phyloP scores from a whole-genome alignment of 2,797 vertebrate genomes.

The Propithecus deckenii region DNA sequence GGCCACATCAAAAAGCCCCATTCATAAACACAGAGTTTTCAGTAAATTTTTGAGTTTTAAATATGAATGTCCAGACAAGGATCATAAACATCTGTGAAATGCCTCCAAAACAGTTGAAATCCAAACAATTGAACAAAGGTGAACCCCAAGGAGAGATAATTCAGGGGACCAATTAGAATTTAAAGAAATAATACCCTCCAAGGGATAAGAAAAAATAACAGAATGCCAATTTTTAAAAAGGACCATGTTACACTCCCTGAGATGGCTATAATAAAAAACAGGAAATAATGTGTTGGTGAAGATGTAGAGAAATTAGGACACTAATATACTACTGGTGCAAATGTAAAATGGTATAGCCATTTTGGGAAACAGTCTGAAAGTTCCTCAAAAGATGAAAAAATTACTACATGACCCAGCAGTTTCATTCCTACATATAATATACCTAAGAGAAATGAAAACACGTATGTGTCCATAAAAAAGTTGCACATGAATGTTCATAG shows the following conservation, averaged over 20 bases:
- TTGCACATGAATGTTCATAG: background rate
- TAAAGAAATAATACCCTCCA: background rate
- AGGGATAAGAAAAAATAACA: background rate
- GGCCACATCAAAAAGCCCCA: background rate
- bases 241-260: background rate
- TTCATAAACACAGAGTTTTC: background rate
- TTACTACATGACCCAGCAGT: background rate
- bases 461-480: background rate
- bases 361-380: background rate
- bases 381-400: background rate
- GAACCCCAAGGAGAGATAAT: background rate
- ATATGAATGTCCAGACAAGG: background rate
- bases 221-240: background rate
- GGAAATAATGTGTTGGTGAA: background rate
- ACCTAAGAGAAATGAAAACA: background rate
- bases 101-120: background rate
- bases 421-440: background rate
- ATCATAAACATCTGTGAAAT: background rate
- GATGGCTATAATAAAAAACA: background rate
- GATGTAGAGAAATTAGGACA: background rate
- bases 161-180: background rate
- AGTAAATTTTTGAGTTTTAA: constrained; percentile 27
- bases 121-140: background rate
- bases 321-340: background rate
- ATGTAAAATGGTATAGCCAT: background rate